Evolutionary conservation across 2,113 vertebrate genomes (phyloP).

Genomic region (Tetrax tetrax): DNA sequence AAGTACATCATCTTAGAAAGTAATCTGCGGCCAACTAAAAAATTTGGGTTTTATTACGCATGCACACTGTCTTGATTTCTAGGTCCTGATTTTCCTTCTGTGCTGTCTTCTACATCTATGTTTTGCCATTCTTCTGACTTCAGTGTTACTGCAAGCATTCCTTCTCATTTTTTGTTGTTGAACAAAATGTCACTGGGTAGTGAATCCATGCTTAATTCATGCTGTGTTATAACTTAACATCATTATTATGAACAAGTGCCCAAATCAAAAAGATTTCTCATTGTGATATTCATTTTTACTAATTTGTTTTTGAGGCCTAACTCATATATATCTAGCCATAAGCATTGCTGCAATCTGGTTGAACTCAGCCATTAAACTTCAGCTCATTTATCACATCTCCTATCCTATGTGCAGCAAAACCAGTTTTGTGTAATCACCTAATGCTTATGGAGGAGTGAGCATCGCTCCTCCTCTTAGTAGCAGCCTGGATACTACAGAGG

Average conservation of each 20-base stretch:
- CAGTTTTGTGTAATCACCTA: background rate
- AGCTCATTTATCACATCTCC: background rate
- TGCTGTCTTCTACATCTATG: background rate
- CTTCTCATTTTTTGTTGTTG: background rate
- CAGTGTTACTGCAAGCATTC: background rate
- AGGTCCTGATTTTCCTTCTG: background rate
- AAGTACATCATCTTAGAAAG: background rate
- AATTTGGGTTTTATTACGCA: background rate
- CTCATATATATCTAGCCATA: background rate
- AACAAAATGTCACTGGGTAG: background rate
- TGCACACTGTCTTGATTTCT: background rate
- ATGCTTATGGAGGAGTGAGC: fast-evolving
- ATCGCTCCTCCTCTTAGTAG: background rate
- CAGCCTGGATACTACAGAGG: background rate
- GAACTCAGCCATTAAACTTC: background rate
- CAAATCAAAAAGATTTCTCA: background rate
- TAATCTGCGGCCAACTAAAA: background rate
- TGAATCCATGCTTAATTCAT: background rate
- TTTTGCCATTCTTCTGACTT: background rate
- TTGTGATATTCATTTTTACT: background rate
- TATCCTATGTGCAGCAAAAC: background rate
- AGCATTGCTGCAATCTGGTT: background rate
- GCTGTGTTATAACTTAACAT: background rate
- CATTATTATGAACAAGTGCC: background rate
- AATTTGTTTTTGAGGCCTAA: background rate